Base-by-base conservation (phyloP, 1,140 invertebrate genomes). In the Musca domestica region DNA sequence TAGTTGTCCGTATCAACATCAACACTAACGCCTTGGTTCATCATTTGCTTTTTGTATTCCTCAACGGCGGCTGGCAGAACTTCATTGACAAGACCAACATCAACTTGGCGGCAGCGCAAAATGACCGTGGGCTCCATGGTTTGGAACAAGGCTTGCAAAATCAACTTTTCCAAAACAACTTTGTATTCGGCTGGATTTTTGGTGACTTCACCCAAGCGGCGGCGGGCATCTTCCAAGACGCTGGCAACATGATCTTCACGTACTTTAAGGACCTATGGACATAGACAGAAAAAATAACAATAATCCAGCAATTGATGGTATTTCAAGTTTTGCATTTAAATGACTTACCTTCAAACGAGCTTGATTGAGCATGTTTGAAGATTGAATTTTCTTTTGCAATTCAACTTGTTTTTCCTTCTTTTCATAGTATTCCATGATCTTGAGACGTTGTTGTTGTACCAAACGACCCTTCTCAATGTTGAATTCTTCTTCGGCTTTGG, bases 351-450 rank as follows among this genome's bases (percentile, higher is more conserved):
- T 95, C 67, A 99, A 85, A 83, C 98, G 91, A 72, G 97, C 95
- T 85, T 98, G 95, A 84, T 99, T 99, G 74, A 98, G 86, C 92
- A 99, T 95, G 82, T 99, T 99, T 6, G 96, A 99, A 66, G 95
- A 97, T 86, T 99, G 96, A 84, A 99, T 99, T 87, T 99, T 99
- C 85, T 98, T 98, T 80, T 98, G 96, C 46, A 99, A 87, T 85
- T 99, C 97, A 70, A 99, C 96, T 86, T 99, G 96, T 83, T 99
- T 99, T 75, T 99, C 96, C 79, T 99, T 99, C 76, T 98, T 96
- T 76, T 99, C 97, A 85, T 96, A 99, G 83, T 95, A 98, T 78
- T 99, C 98, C 94, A 99, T 98, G 74, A 99, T 99, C 85, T 99
- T 99, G 56, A 98, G 89, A 73, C 98, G 88, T 80, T 99, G 96